Base-by-base conservation (phyloP, 2,888 invertebrate genomes). In the Diloba caeruleocephala region DNA sequence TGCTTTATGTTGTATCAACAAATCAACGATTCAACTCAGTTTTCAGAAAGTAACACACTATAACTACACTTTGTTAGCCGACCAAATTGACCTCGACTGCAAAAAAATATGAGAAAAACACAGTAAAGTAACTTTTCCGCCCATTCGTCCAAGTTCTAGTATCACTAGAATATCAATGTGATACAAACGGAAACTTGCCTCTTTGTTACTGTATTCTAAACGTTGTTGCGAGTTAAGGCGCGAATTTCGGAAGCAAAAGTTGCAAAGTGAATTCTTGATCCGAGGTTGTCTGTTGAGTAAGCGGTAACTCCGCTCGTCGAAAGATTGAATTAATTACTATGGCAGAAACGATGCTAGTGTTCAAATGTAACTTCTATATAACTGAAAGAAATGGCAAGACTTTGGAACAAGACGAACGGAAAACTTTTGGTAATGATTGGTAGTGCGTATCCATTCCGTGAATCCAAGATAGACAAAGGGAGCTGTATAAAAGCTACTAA, bases 141-240 rank as follows among this genome's bases (percentile, higher is more conserved):
- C 53, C 48, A 58, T 45, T 58, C 42, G 14, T 38, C 52, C 41
- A 44, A 72, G 64, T 73, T 70, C 45, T 55, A 56, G 59, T 73
- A 72, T 72, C 67, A 64, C 67, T 52, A 54, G 74, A 72, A 72
- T 74, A 72, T 71, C 74, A 72, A 72, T 72, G 70, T 49, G 74
- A 52, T 53, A 51, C 58, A 41, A 44, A 44, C 28, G 23, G 29
- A 38, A 69, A 68, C 52, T 73, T 70, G 36, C 12, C 44, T 48
- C 57, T 55, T 66, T 54, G 63, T 60, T 71, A 60, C 60, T 41
- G 54, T 55, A 60, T 66, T 69, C 51, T 69, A 72, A 73, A 64
- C 71, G 67, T 64, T 72, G 70, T 72, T 60, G 53, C 14, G 46
- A 66, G 64, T 56, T 58, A 51, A 55, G 53, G 19, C 42, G 45